Evolutionary conservation across 2,113 vertebrate species (phyloP).

Genomic region (Pelusios castaneus): DNA sequence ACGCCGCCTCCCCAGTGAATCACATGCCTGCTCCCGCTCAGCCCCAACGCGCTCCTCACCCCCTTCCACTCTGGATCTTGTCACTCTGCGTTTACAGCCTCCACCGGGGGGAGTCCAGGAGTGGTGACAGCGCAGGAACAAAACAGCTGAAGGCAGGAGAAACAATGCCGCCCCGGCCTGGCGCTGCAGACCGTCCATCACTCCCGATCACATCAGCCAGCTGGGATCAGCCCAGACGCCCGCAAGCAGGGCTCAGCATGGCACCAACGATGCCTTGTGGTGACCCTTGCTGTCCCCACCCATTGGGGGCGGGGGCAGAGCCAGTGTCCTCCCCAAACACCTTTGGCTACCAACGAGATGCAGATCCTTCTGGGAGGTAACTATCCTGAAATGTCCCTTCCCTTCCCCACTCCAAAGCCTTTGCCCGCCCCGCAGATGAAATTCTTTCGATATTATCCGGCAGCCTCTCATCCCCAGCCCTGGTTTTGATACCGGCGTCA

Average conservation of each 20-base stretch:
- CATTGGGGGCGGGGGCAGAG: not conserved
- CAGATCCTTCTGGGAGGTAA: not conserved
- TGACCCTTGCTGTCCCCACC: not conserved
- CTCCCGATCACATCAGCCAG: not conserved
- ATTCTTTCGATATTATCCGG: not conserved
- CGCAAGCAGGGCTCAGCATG: not conserved
- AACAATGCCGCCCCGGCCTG: not conserved
- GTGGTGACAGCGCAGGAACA: not conserved
- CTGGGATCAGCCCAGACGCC: not conserved
- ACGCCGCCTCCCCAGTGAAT: not conserved
- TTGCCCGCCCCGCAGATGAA: not conserved
- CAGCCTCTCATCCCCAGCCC: not conserved
- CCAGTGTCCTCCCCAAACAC: not conserved
- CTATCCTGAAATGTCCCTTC: not conserved
- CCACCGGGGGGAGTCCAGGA: not conserved
- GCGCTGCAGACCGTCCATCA: not conserved
- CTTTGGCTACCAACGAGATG: not conserved
- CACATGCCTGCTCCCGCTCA: not conserved
- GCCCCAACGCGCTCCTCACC: not conserved
- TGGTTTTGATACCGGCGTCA: not conserved
- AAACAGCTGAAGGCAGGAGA: not conserved
- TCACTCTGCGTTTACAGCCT: not conserved
- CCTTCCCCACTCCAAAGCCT: not conserved
- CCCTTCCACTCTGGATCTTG: not conserved
- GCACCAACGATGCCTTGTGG: not conserved